Conservation (phyloP, 1,140 invertebrate genomes). For the Leptoteleia sp. region DNA sequence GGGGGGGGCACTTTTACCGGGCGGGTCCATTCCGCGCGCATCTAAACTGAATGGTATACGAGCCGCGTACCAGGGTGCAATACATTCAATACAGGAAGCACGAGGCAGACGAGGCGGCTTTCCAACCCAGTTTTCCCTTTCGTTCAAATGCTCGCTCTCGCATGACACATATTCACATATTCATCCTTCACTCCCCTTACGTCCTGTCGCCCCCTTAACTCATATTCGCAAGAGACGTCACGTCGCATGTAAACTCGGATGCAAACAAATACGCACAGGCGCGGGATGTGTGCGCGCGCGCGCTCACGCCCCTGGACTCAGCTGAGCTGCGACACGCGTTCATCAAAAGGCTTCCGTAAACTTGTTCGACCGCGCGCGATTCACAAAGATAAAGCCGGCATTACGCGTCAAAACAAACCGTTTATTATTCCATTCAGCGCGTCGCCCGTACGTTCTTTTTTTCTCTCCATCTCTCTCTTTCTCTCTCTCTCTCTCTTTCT, state of each 20-base stretch:
- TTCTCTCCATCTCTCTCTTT: too few relatives aligned
- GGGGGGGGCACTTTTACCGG: too few relatives aligned
- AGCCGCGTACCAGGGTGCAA: slow-evolving; percentile 67
- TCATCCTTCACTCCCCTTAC: slow-evolving; percentile 68
- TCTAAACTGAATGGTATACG: slow-evolving; percentile 68
- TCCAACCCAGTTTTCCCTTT: slow-evolving; percentile 78
- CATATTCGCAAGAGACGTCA: slow-evolving; percentile 58
- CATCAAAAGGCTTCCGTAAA: slow-evolving; percentile 63
- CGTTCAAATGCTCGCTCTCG: slow-evolving; percentile 71
- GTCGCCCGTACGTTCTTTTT: too few relatives aligned
- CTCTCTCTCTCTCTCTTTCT: too few relatives aligned
- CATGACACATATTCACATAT: slow-evolving; percentile 78
- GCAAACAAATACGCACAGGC: slow-evolving; percentile 54
- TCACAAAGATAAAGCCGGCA: slow-evolving; percentile 40
- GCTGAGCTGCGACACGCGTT: slow-evolving; percentile 71
- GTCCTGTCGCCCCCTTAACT: slow-evolving; percentile 54
- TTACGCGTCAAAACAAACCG: slow-evolving; percentile 43
- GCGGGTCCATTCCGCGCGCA: slow-evolving; percentile 68
- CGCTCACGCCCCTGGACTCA: slow-evolving; percentile 60
- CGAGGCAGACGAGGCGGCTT: slow-evolving; percentile 65
- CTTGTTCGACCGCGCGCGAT: slow-evolving; percentile 67
- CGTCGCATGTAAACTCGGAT: slow-evolving; percentile 59
- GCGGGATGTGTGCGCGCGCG: too few relatives aligned
- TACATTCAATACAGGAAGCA: slow-evolving; percentile 68
- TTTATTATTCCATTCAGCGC: slow-evolving; percentile 39